Percentiles rank a stretch among this genome's conserved stretches.
phyloP scores from a whole-genome alignment of 2,113 vertebrate genomes.

The Pipra filicauda region DNA sequence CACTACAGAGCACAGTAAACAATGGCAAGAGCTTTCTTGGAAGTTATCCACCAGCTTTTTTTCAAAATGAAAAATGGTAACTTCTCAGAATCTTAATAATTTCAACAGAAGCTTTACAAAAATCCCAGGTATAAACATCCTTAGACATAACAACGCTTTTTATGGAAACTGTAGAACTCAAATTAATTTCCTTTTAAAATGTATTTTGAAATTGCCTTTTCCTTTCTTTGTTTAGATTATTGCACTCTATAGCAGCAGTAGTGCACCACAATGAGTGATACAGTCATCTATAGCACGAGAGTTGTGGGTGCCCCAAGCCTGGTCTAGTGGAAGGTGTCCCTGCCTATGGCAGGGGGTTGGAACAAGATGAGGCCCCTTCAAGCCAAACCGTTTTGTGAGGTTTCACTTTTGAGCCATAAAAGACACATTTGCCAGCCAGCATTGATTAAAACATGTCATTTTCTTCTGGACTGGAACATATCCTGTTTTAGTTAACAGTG shows the following conservation, averaged over 20 bases:
- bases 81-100: not conserved
- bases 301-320: not conserved
- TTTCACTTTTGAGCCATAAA: not conserved
- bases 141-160: not conserved
- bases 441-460: not conserved
- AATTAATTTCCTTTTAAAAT: not conserved
- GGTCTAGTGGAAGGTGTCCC: not conserved
- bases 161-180: not conserved
- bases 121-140: not conserved
- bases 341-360: not conserved
- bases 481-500: not conserved
- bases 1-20: not conserved
- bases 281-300: not conserved
- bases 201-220: not conserved
- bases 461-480: not conserved
- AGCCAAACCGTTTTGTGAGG: not conserved
- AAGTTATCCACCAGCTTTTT: not conserved
- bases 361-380: not conserved
- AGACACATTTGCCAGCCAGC: not conserved
- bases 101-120: not conserved
- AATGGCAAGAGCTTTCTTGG: not conserved
- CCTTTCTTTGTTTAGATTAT: not conserved
- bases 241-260: fast-evolving
- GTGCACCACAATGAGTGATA: not conserved
- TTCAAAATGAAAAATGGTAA: not conserved